phyloP scores from a whole-genome alignment of 2,797 vertebrate genomes.

The Hipposideros larvatus region DNA sequence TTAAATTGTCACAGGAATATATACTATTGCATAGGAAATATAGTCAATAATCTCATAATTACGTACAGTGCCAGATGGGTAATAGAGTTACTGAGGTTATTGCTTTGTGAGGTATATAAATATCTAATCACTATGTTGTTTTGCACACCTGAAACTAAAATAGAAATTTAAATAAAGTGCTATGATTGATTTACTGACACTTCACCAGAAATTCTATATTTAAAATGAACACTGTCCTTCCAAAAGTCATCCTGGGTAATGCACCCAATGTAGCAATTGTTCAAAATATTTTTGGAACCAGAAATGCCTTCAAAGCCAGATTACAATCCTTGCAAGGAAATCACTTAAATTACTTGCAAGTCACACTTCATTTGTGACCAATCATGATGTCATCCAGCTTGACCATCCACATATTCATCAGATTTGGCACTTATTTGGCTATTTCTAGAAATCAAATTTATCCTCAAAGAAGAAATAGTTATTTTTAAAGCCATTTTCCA shows the following conservation, averaged over 20 bases:
- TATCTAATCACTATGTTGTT: too few relatives aligned
- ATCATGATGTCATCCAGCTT: neutral
- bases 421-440: conserved; percentile 22
- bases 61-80: too few relatives aligned
- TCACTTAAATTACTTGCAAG: neutral
- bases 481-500: conserved; percentile 25
- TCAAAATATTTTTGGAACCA: conserved; percentile 2
- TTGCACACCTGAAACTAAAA: too few relatives aligned
- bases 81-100: too few relatives aligned
- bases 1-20: too few relatives aligned
- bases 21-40: too few relatives aligned
- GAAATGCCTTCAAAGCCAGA: neutral
- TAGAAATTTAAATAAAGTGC: too few relatives aligned
- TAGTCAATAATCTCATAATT: too few relatives aligned
- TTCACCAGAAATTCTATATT: neutral
- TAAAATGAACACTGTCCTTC: neutral
- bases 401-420: neutral
- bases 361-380: neutral
- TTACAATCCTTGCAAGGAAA: neutral
- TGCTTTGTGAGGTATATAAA: too few relatives aligned
- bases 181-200: neutral
- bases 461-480: conserved; percentile 36
- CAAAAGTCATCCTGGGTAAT: neutral
- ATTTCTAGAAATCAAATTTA: conserved; percentile 57
- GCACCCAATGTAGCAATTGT: neutral